Base-by-base conservation (phyloP, 2,113 vertebrate genomes). In the Sturnus vulgaris region DNA sequence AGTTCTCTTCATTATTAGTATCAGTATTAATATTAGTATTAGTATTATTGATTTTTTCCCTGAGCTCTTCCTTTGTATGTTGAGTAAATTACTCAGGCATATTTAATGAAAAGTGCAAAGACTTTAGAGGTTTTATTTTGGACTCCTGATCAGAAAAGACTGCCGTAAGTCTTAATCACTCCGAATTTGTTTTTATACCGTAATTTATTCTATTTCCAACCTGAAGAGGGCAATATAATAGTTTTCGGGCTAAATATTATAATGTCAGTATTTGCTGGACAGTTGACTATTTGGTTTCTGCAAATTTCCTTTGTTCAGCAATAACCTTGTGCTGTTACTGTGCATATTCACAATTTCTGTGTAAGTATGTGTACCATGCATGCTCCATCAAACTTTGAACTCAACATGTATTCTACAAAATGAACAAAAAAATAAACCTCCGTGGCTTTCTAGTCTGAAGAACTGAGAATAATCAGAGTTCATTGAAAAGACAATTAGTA, bases 401-500 rank as follows among this genome's bases (percentile, higher is more conserved):
- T 50, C 53, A n/a, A 68, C 9, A 50, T 17, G 22, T 64, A 56
- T 88, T 65, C 35, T 68, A 60, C 8, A 46, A 14, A 68, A 10
- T 6, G 5, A 88, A 72, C 24, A n/a, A 57, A 80, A 77, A 89
- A 95, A 85, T 37, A 77, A 93, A 65, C 10, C 17, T 71, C 49
- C 23, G 8, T 55, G 31, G 28, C 11, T 92, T 94, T 95, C 47
- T 72, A 52, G 56, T 42, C 23, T 46, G 13, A 93, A 93, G 23
- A 95, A 91, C 30, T 35, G 39, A 88, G 20, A 49, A 69, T 94
- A 92, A 80, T 95, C 63, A 96, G 70, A 91, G 24, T 66, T 64
- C 47, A 82, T 91, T 79, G 65, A 94, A 72, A 90, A 89, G 75
- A 75, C 86, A 80, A 97, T 90, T 89, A 92, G 24, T 82, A 88